These are phyloP conservation scores for Sinella curviseta DNA, from an alignment of 1,140 invertebrate species.

Conservation along the genomic window DNA sequence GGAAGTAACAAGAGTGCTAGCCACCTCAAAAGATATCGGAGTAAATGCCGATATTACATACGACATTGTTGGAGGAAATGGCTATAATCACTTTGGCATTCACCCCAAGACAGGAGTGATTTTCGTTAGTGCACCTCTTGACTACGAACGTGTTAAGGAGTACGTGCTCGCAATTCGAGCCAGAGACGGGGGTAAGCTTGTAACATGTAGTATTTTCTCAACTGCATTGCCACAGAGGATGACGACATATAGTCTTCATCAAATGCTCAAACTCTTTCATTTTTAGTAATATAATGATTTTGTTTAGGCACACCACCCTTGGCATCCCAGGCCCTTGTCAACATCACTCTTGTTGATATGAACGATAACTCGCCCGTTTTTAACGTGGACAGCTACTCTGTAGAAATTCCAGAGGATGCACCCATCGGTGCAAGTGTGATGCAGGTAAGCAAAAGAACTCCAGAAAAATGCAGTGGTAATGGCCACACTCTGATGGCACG, in stretches of 20 bases:
- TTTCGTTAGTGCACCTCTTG: conserved; percentile 72
- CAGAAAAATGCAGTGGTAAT: too few species aligned
- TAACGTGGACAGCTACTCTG: conserved; percentile 74
- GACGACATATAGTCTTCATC: too few species aligned
- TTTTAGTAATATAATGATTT: too few species aligned
- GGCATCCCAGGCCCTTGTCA: conserved; percentile 80
- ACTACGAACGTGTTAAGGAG: conserved; percentile 79
- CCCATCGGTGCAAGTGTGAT: conserved; percentile 68
- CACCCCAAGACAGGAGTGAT: conserved; percentile 71
- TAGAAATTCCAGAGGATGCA: conserved; percentile 77
- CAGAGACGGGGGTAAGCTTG: conserved; percentile 82
- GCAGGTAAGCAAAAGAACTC: conserved; percentile 58
- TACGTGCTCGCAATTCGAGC: conserved; percentile 89
- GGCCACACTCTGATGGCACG: too few species aligned
- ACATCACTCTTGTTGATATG: conserved; percentile 80
- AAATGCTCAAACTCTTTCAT: too few species aligned
- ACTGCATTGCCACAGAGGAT: too few species aligned
- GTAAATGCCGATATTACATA: conserved; percentile 91
- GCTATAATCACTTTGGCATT: conserved; percentile 80
- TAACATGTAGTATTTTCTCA: too few species aligned
- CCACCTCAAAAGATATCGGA: conserved; percentile 88
- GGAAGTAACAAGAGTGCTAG: conserved; percentile 76
- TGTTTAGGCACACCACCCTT: conserved; percentile 79
- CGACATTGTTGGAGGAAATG: conserved; percentile 82
- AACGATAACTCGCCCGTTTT: conserved; percentile 90